Base-by-base conservation (phyloP, 2,797 vertebrate genomes). In the Neoniphon sammara region DNA sequence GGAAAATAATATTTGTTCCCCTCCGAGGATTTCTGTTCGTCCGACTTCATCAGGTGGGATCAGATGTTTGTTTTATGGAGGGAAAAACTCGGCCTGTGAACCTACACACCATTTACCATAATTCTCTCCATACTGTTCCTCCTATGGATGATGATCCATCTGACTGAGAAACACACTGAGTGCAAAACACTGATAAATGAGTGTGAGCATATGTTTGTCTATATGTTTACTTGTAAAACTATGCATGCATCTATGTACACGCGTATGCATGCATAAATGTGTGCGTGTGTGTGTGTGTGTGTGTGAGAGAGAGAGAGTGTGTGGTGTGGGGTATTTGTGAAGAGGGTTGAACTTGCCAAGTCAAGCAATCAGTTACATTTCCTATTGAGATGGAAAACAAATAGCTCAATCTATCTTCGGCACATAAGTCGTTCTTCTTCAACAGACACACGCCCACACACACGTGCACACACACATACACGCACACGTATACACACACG, bases 331-430 rank as follows among this genome's bases (percentile, higher is more conserved):
- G 62, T 73, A 62, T 55, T 57, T 23, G 25, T 65, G 21, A 60
- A 58, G 23, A 55, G 18, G 15, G 20, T 27, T 54, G 27, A 54
- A 62, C 57, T 49, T 70, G 61, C 58, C 53, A 70, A 73, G 57
- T 66, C 66, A 76, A 67, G 60, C 62, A 57, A 77, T 81, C 56
- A 73, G 34, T 67, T 71, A 39, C 14, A 76, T 73, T 76, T 78
- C 63, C 10, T 7, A 36, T 64, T 74, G 53, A 64, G 66, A 71
- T 69, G 27, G 70, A 59, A 65, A 70, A 80, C 46, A 82, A 87
- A 82, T 58, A 64, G 53, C 77, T 80, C 53, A 62, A 36, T 80
- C 66, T 73, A 46, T 68, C 58, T 69, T 31, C 70, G 74, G 44
- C 57, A 66, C 27, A 1, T 15, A 21, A 63, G 68, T 42, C 55